Percentiles rank a stretch among this genome's conserved stretches.
phyloP scores from a whole-genome alignment of 2,797 vertebrate genomes.

The Onychomys leucogaster region DNA sequence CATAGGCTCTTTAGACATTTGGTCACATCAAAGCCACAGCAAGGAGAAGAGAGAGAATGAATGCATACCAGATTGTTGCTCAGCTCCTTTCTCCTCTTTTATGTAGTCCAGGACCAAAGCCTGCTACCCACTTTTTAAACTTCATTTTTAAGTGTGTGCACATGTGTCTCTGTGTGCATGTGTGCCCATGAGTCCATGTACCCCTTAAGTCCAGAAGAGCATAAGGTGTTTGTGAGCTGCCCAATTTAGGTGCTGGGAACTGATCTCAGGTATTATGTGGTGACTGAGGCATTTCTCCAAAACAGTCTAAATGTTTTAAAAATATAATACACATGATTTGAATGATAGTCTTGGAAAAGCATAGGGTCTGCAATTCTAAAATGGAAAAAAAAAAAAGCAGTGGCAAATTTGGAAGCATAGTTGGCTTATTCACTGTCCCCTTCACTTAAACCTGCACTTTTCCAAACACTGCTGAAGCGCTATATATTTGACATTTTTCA shows the following conservation, averaged over 20 bases:
- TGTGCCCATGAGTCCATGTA: neutral
- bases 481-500: neutral
- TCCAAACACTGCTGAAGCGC: neutral
- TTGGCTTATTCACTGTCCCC: neutral
- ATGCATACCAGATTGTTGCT: neutral
- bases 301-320: neutral
- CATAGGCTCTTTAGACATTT: neutral
- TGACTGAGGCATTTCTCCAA: neutral
- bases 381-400: neutral
- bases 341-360: constrained; percentile 31
- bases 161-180: too few species aligned
- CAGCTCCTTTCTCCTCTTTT: neutral
- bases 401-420: neutral
- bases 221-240: neutral
- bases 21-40: neutral
- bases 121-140: too few species aligned
- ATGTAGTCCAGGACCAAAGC: neutral
- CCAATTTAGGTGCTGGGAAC: neutral
- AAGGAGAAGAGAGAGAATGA: neutral
- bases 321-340: neutral
- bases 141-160: neutral
- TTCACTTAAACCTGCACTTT: neutral
- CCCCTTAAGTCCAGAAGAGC: neutral
- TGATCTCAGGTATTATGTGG: neutral
- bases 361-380: neutral